Evolutionary conservation across 2,888 invertebrate genomes (phyloP), one percentile per base, ranked within the genome.

Genomic region (Tenthredo scrophulariae): DNA sequence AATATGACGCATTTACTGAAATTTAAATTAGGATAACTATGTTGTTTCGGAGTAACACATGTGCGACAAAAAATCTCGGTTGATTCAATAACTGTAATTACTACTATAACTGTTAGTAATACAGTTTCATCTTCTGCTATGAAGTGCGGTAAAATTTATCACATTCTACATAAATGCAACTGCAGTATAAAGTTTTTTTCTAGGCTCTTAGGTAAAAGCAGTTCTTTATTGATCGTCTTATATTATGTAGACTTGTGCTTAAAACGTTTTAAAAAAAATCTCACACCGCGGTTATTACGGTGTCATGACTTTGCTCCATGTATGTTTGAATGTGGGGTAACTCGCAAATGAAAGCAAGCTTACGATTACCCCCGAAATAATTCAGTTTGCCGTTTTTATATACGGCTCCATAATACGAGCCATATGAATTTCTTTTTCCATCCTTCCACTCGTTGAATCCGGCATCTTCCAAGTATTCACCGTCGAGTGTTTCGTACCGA

Each of bases 371-470:
- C 15, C 0, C 1, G 5, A n/a, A n/a, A 15, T 33, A 46, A 58
- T 58, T 6, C 0, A 79, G 29, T 22, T 58, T 37, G 46, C 79
- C 79, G 15, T 58, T 79, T 58, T 13, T 26, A 26, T 26, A 13
- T 6, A 79, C 18, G 9, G 37, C 18, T 58, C 79, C 79, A 33
- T 22, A 79, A 58, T 37, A 79, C 10, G 33, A 0, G 9, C 37
- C 58, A n/a, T 26, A 37, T 15, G 6, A 1, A 18, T 9, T 26
- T 13, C 58, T 22, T 54, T 37, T 26, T 7, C 75, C 75, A 29
- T 37, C 15, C 7, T 79, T 13, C 84, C 84, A 84, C 33, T 77
- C 40, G 22, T 58, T 74, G 40, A 75, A 84, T 58, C 84, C 84
- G 18, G 43, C 84, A 22, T 84, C 37, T 22, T 26, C 18, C 29